These are phyloP conservation scores for Cheilosia vulpina DNA, from an alignment of 2,888 invertebrate species.

Conservation along the genomic window DNA sequence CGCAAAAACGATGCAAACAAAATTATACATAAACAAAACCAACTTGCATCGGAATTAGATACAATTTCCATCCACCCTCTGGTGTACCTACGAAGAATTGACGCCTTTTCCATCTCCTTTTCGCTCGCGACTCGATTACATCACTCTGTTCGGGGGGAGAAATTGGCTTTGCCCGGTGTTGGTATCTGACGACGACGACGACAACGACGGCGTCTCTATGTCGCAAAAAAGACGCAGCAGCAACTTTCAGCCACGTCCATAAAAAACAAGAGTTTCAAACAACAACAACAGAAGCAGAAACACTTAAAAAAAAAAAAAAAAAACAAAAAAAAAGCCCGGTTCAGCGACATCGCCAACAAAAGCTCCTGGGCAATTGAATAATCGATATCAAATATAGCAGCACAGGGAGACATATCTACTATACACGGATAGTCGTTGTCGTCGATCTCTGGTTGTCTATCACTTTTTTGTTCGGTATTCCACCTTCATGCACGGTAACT, in stretches of 20 bases:
- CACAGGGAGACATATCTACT: background rate
- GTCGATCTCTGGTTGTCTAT: constrained; percentile 8
- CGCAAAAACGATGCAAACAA: background rate
- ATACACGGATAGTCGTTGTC: background rate
- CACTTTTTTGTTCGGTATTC: constrained; percentile 9
- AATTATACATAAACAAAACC: background rate
- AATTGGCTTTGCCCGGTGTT: constrained; percentile 15
- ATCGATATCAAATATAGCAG: constrained; percentile 14
- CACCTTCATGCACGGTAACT: constrained; percentile 2
- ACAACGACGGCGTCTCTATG: constrained; percentile 13
- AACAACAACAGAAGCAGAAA: background rate
- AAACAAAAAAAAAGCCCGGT: constrained; percentile 5
- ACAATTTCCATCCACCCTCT: constrained; percentile 30
- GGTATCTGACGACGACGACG: constrained; percentile 9
- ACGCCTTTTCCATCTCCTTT: constrained; percentile 37
- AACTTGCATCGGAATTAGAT: constrained; percentile 27
- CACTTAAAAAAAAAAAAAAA: background rate
- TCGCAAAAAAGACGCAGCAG: constrained; percentile 32
- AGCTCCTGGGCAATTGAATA: constrained; percentile 37
- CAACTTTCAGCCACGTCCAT: constrained; percentile 25
- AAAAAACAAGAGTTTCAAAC: constrained; percentile 7
- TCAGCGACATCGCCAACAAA: constrained; percentile 11
- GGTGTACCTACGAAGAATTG: constrained; percentile 19
- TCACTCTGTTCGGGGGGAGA: constrained; percentile 11
- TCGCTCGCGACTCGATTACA: constrained; percentile 34